These are phyloP conservation scores for Trematocara caparti DNA, from an alignment of 2,797 vertebrate genomes.

Conservation along the genomic window DNA sequence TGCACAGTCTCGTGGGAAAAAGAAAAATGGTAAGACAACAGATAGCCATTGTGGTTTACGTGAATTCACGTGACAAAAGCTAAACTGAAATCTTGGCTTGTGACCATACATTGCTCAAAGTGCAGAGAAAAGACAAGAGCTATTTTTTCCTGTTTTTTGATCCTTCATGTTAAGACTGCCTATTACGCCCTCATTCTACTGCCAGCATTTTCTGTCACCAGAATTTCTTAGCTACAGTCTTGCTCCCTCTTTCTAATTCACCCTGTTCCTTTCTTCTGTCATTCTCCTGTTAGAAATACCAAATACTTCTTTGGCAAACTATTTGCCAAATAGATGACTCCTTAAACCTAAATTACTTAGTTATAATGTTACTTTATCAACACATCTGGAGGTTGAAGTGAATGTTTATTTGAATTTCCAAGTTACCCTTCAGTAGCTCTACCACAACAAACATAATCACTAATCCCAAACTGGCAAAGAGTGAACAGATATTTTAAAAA, in stretches of 20 bases:
- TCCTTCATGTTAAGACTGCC: not conserved
- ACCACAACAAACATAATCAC: not conserved
- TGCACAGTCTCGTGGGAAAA: slow-evolving; percentile 35
- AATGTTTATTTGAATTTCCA: not conserved
- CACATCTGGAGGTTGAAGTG: not conserved
- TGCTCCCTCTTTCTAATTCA: not conserved
- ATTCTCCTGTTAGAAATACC: not conserved
- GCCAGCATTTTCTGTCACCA: not conserved
- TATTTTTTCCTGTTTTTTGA: not conserved
- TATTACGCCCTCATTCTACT: not conserved
- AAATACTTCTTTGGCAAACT: not conserved
- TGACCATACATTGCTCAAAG: not conserved
- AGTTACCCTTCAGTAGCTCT: fast-evolving
- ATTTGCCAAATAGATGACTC: not conserved
- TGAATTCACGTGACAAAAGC: slow-evolving; percentile 1
- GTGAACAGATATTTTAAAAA: not conserved
- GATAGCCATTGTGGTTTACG: not conserved
- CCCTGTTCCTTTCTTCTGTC: not conserved
- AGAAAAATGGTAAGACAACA: slow-evolving; percentile 18
- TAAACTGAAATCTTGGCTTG: not conserved
- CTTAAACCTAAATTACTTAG: not conserved
- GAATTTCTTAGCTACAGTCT: slow-evolving; percentile 13
- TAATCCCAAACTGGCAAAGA: not conserved
- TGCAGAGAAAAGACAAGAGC: not conserved
- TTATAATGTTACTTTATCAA: not conserved